Evolutionary conservation across 2,113 vertebrate genomes (phyloP), one percentile per base, ranked within the genome.

Genomic region (Lanius collurio): DNA sequence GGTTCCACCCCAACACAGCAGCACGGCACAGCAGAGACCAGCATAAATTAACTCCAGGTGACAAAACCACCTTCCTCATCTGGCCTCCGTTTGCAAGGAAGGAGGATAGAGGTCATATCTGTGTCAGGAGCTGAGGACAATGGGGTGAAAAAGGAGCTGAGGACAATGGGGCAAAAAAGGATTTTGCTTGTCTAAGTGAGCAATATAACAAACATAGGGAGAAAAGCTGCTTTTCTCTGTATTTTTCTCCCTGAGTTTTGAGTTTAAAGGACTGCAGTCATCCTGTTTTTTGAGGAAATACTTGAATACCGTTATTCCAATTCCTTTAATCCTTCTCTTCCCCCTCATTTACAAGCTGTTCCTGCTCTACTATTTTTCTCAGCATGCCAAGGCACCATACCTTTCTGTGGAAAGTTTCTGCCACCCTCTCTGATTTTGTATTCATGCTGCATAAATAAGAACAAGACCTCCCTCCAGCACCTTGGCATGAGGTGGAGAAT

Each of bases 381-480:
- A 49, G 79, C 69, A 21, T 84, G 88, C 86, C 88, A 95, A 90
- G 69, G 60, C 68, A 83, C 88, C 90, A 79, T 96, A 97, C 87
- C 85, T 96, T 96, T 94, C 77, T 8, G 14, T 84, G 90, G 62
- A 88, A 94, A 96, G 73, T 90, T 92, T 92, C 92, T 87, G 77
- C 91, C 49, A 70, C 73, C 49, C 52, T 92, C 59, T 79, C 83
- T 60, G 65, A 83, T 96, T 95, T 75, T 92, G 53, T 79, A 93
- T 96, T 92, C 83, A 63, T 84, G 69, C 44, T 24, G 80, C 76
- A 92, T 71, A 92, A 96, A 93, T 92, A 89, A 83, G 85, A 94
- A 75, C 85, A 95, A 92, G 95, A 94, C 93, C 94, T 96, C 89
- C 83, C 87, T 96, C 94, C 83, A 95, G 89, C 93, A 94, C 93